phyloP scores from a whole-genome alignment of 1,140 invertebrate species.

The Asobara japonica region DNA sequence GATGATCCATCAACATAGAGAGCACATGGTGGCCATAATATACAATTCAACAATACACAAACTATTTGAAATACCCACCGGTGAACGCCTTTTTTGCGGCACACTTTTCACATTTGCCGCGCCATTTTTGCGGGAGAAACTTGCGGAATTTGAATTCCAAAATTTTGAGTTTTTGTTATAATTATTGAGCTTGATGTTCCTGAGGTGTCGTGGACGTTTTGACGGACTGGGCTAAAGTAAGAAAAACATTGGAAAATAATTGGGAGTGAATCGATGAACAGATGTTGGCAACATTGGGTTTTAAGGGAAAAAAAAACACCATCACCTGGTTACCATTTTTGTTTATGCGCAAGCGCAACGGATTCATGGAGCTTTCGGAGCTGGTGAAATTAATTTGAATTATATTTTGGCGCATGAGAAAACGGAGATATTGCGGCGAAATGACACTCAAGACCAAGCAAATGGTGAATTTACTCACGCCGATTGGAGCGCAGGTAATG shows the following conservation, averaged over 20 bases:
- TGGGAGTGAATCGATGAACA: neutral
- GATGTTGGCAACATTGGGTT: neutral
- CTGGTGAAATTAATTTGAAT: too few species aligned
- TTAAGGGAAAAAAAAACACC: neutral
- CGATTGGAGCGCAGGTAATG: slow-evolving; percentile 50
- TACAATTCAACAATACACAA: neutral
- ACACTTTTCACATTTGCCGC: too few species aligned
- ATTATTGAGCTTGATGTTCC: too few species aligned
- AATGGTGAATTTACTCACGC: slow-evolving; percentile 46
- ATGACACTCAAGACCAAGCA: slow-evolving; percentile 53
- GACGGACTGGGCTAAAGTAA: too few species aligned
- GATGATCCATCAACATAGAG: neutral
- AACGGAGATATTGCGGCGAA: too few species aligned
- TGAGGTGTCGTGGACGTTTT: too few species aligned
- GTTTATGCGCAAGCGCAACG: neutral
- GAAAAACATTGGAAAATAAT: too few species aligned
- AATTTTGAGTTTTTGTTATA: too few species aligned
- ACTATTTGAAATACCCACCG: neutral
- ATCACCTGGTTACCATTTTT: neutral
- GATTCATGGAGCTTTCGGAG: neutral
- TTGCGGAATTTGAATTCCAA: too few species aligned
- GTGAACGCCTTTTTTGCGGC: too few species aligned
- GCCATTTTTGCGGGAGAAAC: too few species aligned
- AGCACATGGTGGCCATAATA: neutral
- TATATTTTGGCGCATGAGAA: too few species aligned